Conservation (phyloP, 2,797 vertebrate species). For the Sebastes umbrosus region DNA sequence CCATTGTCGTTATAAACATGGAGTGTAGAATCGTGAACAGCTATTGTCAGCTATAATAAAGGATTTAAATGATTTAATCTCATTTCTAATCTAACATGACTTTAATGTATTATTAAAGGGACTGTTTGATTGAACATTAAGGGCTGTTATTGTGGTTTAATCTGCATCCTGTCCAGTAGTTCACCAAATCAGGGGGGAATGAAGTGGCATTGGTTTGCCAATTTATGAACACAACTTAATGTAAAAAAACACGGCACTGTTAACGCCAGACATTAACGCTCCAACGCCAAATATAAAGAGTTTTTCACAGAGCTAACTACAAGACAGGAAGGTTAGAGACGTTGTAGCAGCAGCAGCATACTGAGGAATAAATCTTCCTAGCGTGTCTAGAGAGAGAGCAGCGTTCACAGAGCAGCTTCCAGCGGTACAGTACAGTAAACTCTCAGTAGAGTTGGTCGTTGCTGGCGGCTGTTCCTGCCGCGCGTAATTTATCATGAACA, state of each 20-base stretch:
- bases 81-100: too few relatives aligned
- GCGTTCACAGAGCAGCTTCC: background rate
- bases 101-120: background rate
- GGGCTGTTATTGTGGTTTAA: background rate
- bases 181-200: background rate
- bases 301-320: background rate
- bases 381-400: background rate
- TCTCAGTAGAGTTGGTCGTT: conserved; percentile 2
- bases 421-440: background rate
- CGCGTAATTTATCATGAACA: conserved; percentile 77
- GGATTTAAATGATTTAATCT: too few relatives aligned
- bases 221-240: background rate
- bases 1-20: background rate
- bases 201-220: background rate
- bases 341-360: background rate
- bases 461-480: conserved; percentile 46
- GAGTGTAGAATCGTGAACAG: background rate
- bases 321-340: background rate
- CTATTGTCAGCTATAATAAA: too few relatives aligned
- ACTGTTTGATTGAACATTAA: background rate
- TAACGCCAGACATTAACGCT: background rate
- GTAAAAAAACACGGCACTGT: background rate
- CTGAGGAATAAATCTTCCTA: background rate
- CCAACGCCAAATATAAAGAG: background rate
- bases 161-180: background rate